A percentile compares a stretch with the other conserved stretches of the same genome.
These are phyloP conservation scores for Sturnus vulgaris DNA, from an alignment of 2,113 vertebrate genomes.

Conservation along the genomic window DNA sequence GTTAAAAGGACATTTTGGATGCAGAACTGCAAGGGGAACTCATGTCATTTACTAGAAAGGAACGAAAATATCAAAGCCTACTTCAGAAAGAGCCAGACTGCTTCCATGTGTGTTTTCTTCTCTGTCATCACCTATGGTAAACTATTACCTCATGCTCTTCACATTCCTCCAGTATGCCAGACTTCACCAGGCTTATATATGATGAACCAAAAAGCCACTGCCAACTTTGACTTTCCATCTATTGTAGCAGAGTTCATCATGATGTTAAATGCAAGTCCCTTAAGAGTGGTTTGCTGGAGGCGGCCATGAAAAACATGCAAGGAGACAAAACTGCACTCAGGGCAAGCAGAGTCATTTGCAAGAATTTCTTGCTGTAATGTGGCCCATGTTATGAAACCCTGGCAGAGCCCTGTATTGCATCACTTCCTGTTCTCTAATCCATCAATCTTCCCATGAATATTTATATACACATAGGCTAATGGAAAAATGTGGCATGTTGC, in stretches of 20 bases:
- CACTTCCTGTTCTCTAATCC: background rate
- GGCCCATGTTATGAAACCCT: background rate
- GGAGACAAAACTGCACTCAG: background rate
- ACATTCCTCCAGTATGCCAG: background rate
- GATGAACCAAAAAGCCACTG: background rate
- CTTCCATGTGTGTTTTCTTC: background rate
- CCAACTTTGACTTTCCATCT: conserved; percentile 10
- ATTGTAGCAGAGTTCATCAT: background rate
- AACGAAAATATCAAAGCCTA: background rate
- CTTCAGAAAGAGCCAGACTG: background rate
- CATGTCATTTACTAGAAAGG: background rate
- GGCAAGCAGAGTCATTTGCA: background rate
- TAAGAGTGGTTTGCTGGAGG: background rate
- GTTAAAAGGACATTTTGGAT: background rate
- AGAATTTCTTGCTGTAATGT: background rate
- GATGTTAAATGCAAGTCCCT: background rate
- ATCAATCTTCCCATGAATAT: background rate
- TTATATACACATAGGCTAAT: background rate
- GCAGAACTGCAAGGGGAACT: background rate
- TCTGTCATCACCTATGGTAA: background rate
- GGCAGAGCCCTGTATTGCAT: background rate
- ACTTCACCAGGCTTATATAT: background rate
- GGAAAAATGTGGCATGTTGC: too few relatives aligned
- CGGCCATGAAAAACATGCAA: background rate
- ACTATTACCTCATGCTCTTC: background rate